Conservation (phyloP, 2,113 vertebrate genomes). For the zebrafish (Danio rerio) region GRCz12tu NC_133193.1:46030001-46030500, state of each 20-base stretch:
- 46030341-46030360: not conserved
- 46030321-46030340: not conserved
- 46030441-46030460: conserved; percentile 51
- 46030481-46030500: conserved; percentile 58
- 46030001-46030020: no score
- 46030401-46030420: conserved; percentile 20
- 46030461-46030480: conserved; percentile 59
- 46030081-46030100: no score
- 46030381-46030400: not conserved
- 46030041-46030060: no score
- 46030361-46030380: not conserved
- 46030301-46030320: not conserved
- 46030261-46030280: not conserved
- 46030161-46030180: no score
- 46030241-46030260: no score
- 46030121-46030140: no score
- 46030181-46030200: no score
- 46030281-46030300: not conserved
- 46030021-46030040: no score
- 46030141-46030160: no score
- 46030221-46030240: not conserved
- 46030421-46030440: conserved; percentile 31
- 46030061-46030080: no score
- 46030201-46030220: not conserved
- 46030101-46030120: no score